Evolutionary conservation across 37 sponge, comb jelly and placozoan species (phyloP).

Genomic region (Theonella swinhoei): DNA sequence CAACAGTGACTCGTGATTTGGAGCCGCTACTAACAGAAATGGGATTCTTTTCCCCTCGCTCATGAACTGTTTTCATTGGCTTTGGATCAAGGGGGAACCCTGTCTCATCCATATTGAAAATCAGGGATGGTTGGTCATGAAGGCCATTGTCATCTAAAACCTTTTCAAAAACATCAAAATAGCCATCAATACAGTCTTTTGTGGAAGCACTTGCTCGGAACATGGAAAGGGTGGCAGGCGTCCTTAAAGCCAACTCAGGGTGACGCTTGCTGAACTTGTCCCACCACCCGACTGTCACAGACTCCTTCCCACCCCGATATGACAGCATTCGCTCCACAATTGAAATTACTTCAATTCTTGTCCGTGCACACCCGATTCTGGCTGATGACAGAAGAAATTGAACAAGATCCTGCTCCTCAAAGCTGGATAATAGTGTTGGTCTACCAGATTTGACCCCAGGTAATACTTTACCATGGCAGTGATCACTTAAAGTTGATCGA

Average conservation of each 20-base stretch:
- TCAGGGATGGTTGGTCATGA: no score
- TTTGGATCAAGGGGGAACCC: slow-evolving; percentile 3
- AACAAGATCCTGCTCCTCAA: slow-evolving; percentile 31
- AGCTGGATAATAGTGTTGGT: background rate
- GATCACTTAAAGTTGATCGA: no score
- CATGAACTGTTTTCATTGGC: background rate
- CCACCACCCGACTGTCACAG: slow-evolving; percentile 12
- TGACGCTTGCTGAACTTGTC: background rate
- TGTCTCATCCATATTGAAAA: no score
- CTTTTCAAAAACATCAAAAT: slow-evolving; percentile 22
- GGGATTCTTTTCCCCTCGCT: background rate
- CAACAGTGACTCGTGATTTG: slow-evolving; percentile 40
- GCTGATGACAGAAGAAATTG: background rate
- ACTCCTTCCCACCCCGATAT: background rate
- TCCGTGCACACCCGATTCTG: slow-evolving; percentile 11
- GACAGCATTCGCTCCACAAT: slow-evolving; percentile 11
- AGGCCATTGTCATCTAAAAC: slow-evolving; percentile 19
- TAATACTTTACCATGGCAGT: slow-evolving; percentile 31
- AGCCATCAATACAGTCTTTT: background rate
- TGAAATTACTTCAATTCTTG: slow-evolving; percentile 10
- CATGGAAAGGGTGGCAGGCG: slow-evolving; percentile 17
- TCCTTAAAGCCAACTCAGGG: slow-evolving; percentile 4
- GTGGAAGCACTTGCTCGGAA: slow-evolving; percentile 8
- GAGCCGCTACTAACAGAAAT: background rate
- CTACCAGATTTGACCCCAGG: slow-evolving; percentile 20